Base-by-base conservation (phyloP, 1,140 invertebrate genomes). In the Tachypleus tridentatus region DNA sequence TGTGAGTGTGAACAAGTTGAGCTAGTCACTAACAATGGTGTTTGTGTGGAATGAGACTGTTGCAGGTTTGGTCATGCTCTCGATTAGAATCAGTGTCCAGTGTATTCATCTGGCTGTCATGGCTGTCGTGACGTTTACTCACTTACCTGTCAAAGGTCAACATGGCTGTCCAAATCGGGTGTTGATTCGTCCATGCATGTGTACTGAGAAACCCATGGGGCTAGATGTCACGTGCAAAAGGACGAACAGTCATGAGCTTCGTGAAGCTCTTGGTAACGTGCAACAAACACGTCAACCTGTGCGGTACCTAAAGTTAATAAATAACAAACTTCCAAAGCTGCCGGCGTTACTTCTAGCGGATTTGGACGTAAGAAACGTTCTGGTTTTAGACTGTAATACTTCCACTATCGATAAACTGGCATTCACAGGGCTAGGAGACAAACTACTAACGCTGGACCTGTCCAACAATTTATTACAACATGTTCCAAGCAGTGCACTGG, bases 341-440 rank as follows among this genome's bases (percentile, higher is more conserved):
- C 88, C 88, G 56, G 85, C 87, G 7, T 90, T 87, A 73, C 82
- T 92, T 52, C 91, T 93, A 74, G 80, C 91, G n/a, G 89, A 88
- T 5, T 78, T 93, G 69, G 87, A 90, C 72, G 91, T 93, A 66
- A 84, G 86, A 68, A 89, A 93, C 72, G 80, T 93, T 7, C 90
- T 88, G 49, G 89, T 92, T 29, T 87, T 89, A 71, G 91, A 91
- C 74, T 91, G 73, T 51, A 70, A 66, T 51, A 65, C 72, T 3
- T 58, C 58, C 3, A 54, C 29, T 11, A 61, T 73, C 1, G 69
- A 72, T n/a, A 59, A 66, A 9, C 48, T 62, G 4, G 70, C 71
- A 3, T 71, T 73, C 51, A 5, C 51, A 6, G 66, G 63, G 7
- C 10, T 71, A 29, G 88, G 49, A 4, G 65, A 70, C 3, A 49